Evolutionary conservation across 2,797 vertebrate species (phyloP).

Genomic region (Thunnus albacares): DNA sequence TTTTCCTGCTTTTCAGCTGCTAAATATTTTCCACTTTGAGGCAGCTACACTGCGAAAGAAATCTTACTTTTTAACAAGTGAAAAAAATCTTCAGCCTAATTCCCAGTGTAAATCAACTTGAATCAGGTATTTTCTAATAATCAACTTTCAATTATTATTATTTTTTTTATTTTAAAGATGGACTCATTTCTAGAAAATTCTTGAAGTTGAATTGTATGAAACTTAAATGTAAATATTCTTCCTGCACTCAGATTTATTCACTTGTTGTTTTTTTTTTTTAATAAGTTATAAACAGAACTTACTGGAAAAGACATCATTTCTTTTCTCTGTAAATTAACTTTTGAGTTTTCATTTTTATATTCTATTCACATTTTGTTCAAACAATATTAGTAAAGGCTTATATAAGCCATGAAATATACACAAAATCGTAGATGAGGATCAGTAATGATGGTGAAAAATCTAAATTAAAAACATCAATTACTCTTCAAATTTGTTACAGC

Average conservation of each 20-base stretch:
- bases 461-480: not conserved
- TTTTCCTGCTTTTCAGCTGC: not conserved
- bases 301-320: not conserved
- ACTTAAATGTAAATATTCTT: not conserved
- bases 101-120: not conserved
- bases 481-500: not conserved
- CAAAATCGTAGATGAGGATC: not conserved
- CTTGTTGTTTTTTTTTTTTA: not conserved
- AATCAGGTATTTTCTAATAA: not conserved
- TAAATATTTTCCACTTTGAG: not conserved
- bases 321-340: not conserved
- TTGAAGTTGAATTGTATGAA: not conserved
- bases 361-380: not conserved
- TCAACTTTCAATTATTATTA: not conserved
- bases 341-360: not conserved
- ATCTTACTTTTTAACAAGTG: not conserved
- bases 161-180: too few relatives aligned
- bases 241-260: not conserved
- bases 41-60: not conserved
- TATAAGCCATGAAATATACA: not conserved
- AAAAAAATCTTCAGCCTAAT: not conserved
- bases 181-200: not conserved
- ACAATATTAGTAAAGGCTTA: not conserved
- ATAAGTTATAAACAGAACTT: not conserved
- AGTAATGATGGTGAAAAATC: slow-evolving; percentile 2